Evolutionary conservation across 1,140 invertebrate species (phyloP).

Genomic region (Drosophila erecta): DNA sequence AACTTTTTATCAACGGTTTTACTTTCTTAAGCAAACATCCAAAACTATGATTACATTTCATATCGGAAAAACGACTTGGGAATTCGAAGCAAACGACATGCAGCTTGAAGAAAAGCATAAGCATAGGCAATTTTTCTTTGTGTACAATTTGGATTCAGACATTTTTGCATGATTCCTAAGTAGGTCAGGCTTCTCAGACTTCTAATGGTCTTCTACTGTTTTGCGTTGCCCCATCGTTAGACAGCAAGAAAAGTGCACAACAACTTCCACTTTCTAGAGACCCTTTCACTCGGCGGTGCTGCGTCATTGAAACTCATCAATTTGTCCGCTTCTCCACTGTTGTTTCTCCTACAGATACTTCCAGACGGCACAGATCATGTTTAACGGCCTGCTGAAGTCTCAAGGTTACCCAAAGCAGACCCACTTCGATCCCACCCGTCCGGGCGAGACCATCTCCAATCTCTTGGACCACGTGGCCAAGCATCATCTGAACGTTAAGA

Average conservation of each 20-base stretch:
- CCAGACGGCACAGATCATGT: constrained; percentile 88
- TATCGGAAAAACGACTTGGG: background rate
- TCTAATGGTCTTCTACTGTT: constrained; percentile 23
- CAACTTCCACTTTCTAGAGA: constrained; percentile 77
- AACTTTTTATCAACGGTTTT: too few relatives aligned
- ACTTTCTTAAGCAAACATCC: too few relatives aligned
- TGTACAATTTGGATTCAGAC: constrained; percentile 17
- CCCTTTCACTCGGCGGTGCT: constrained; percentile 69
- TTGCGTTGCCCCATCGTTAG: constrained; percentile 39
- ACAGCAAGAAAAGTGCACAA: constrained; percentile 41
- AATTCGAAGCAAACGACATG: background rate
- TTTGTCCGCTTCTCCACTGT: constrained; percentile 38
- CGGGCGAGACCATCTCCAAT: constrained; percentile 88
- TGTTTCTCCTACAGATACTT: constrained; percentile 87
- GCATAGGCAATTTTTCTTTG: constrained; percentile 1
- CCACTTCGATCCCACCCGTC: constrained; percentile 89
- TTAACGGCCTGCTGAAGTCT: constrained; percentile 90
- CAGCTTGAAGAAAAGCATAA: background rate
- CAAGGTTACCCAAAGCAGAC: constrained; percentile 90
- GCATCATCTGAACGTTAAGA: constrained; percentile 89
- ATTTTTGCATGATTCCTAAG: constrained; percentile 63
- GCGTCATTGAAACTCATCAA: constrained; percentile 62
- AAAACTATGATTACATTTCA: too few relatives aligned
- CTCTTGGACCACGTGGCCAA: constrained; percentile 89
- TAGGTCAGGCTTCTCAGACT: constrained; percentile 52